Conservation (phyloP, 2,113 vertebrate species). For the Benitochromis conjunctus region DNA sequence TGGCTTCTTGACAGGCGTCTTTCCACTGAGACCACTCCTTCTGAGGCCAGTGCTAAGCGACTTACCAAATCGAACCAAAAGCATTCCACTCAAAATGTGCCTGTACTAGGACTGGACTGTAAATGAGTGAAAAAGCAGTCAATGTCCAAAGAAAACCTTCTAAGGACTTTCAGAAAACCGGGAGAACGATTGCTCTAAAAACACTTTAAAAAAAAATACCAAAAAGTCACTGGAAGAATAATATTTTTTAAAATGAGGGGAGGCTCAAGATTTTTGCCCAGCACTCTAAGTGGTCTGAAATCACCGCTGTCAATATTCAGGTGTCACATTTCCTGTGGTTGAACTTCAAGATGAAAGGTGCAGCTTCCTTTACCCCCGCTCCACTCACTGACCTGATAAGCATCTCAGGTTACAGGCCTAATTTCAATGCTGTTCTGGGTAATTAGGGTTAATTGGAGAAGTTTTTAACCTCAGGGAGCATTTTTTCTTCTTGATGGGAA, state of each 20-base stretch:
- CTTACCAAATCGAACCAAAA: background rate
- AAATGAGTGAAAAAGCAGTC: background rate
- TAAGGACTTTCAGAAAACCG: background rate
- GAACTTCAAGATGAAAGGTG: constrained; percentile 71
- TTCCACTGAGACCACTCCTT: background rate
- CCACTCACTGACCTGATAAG: constrained; percentile 43
- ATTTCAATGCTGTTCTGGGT: constrained; percentile 63
- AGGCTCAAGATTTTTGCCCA: background rate
- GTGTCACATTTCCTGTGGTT: constrained; percentile 63
- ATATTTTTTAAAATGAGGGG: background rate
- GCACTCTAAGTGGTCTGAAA: constrained; percentile 7
- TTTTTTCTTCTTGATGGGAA: constrained; percentile 34
- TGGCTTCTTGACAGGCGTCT: background rate
- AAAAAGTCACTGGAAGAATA: background rate
- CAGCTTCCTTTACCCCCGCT: constrained; percentile 27
- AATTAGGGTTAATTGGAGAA: constrained; percentile 78
- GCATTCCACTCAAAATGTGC: background rate
- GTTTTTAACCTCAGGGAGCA: constrained; percentile 62
- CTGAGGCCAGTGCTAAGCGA: background rate
- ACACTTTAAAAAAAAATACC: background rate
- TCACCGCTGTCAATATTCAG: constrained; percentile 50
- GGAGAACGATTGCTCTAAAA: background rate
- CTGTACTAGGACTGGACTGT: background rate
- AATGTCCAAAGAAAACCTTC: background rate
- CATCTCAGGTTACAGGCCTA: constrained; percentile 71